These are phyloP conservation scores for Radopholus similis DNA, from an alignment of 1,140 invertebrate genomes.

Conservation along the genomic window DNA sequence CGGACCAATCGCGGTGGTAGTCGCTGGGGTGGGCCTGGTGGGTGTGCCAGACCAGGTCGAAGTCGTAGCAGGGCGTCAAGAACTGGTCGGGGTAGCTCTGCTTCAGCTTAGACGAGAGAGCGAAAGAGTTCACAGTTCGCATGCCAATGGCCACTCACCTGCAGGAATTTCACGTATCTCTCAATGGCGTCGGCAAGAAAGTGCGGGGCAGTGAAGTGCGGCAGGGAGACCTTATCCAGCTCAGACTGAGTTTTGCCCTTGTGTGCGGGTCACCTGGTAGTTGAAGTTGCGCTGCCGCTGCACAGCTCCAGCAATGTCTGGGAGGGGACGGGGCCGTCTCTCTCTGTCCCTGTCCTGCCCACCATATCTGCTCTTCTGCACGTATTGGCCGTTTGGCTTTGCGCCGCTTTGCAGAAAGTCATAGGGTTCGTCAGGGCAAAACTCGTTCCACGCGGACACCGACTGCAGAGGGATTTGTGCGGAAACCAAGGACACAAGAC, in stretches of 20 bases:
- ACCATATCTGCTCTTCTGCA: no score
- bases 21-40: slow-evolving; percentile 57
- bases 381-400: no score
- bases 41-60: slow-evolving; percentile 64
- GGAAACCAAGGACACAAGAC: not conserved
- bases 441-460: slow-evolving; percentile 55
- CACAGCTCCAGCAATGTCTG: slow-evolving; percentile 60
- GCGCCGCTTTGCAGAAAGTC: slow-evolving; percentile 41
- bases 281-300: slow-evolving; percentile 61
- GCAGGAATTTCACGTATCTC: slow-evolving; percentile 64
- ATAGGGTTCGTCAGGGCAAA: slow-evolving; percentile 56
- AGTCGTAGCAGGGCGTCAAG: slow-evolving; percentile 65
- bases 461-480: slow-evolving; percentile 31
- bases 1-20: slow-evolving; percentile 6
- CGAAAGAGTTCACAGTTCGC: no score
- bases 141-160: no score
- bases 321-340: slow-evolving; percentile 32
- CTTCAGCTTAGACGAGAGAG: no score
- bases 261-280: slow-evolving; percentile 59
- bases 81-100: slow-evolving; percentile 61
- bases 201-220: slow-evolving; percentile 62
- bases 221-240: slow-evolving; percentile 61
- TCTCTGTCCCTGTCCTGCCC: no score
- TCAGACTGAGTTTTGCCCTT: not conserved
- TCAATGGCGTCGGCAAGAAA: slow-evolving; percentile 61